These are phyloP conservation scores for Sternarchorhynchus goeldii DNA, from an alignment of 2,797 vertebrate species.

Conservation along the genomic window DNA sequence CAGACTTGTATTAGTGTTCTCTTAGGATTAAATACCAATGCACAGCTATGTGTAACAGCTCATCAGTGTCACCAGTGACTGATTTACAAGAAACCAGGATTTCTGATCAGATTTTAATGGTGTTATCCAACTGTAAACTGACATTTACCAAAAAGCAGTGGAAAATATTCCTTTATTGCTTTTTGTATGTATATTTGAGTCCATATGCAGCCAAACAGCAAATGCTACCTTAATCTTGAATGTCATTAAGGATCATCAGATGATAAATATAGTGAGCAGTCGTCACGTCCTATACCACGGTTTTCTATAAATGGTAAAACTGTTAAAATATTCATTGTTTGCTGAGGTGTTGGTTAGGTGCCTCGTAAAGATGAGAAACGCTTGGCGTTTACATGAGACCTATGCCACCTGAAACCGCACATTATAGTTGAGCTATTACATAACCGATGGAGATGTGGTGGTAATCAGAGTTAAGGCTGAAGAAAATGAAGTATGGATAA, in stretches of 20 bases:
- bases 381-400: slow-evolving; percentile 33
- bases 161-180: slow-evolving; percentile 29
- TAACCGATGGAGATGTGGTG: slow-evolving; percentile 35
- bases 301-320: slow-evolving; percentile 34
- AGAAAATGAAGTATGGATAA: slow-evolving; percentile 26
- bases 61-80: slow-evolving; percentile 28
- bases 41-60: slow-evolving; percentile 34
- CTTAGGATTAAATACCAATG: slow-evolving; percentile 7
- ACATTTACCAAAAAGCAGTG: slow-evolving; percentile 21
- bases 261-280: slow-evolving; percentile 31
- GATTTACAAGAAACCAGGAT: slow-evolving; percentile 32
- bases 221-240: not conserved
- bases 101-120: slow-evolving; percentile 40
- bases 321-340: slow-evolving; percentile 42
- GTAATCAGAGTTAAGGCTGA: slow-evolving; percentile 11
- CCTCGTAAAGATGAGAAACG: slow-evolving; percentile 33
- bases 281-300: slow-evolving; percentile 13
- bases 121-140: slow-evolving; percentile 31
- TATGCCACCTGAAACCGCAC: slow-evolving; percentile 39
- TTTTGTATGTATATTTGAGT: slow-evolving; percentile 26
- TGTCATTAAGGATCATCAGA: slow-evolving; percentile 20
- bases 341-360: slow-evolving; percentile 23
- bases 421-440: slow-evolving; percentile 34
- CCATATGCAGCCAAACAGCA: not conserved
- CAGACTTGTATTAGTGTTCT: not conserved